Percentiles rank a stretch among this genome's conserved stretches.
Evolutionary conservation across 2,797 vertebrate genomes (phyloP).

Genomic region (Argya squamiceps): DNA sequence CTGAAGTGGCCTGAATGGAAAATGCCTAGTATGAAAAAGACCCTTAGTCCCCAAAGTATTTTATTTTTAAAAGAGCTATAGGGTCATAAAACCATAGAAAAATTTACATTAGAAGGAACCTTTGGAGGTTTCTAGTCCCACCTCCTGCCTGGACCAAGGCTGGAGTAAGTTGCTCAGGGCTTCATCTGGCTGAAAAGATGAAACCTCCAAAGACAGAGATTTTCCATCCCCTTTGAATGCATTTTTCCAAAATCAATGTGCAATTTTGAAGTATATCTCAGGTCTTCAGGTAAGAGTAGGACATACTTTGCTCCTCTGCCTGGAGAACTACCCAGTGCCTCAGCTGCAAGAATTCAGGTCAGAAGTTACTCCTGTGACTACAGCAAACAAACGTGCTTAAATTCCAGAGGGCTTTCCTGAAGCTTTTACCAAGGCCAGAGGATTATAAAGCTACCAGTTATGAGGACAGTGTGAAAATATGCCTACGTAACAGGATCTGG

Average conservation of each 20-base stretch:
- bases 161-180: background rate
- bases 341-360: background rate
- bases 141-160: background rate
- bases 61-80: background rate
- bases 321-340: background rate
- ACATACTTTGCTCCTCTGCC: background rate
- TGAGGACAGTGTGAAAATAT: background rate
- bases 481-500: background rate
- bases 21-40: background rate
- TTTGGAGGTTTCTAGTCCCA: background rate
- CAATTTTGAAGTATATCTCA: background rate
- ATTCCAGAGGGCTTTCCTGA: conserved; percentile 22
- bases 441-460: conserved; percentile 15
- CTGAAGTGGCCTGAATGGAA: background rate
- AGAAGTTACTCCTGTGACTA: background rate
- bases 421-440: background rate
- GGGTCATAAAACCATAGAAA: background rate
- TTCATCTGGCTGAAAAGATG: background rate
- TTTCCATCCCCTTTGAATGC: background rate
- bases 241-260: background rate
- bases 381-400: background rate
- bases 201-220: background rate
- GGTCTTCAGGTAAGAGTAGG: background rate
- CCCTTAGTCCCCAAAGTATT: background rate
- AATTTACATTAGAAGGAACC: background rate